A percentile compares a stretch with the other conserved stretches of the same genome.
phyloP scores from a whole-genome alignment of 2,797 vertebrate species.

The Chaenodraco wilsoni region DNA sequence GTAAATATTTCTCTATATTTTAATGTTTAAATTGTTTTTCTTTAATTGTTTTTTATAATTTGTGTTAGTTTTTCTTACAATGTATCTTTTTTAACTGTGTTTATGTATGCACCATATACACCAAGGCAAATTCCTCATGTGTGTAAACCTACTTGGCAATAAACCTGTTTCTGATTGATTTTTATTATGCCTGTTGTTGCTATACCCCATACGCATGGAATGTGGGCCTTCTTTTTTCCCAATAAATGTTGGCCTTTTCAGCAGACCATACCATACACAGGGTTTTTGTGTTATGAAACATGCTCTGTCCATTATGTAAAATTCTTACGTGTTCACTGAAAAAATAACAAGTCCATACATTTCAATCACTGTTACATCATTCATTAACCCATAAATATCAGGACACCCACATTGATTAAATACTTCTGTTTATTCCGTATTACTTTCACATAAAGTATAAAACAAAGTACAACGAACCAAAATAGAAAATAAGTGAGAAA shows the following conservation, averaged over 20 bases:
- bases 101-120: no score
- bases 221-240: neutral
- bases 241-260: neutral
- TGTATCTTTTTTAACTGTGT: no score
- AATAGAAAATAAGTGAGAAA: constrained; percentile 79
- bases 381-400: constrained; percentile 23
- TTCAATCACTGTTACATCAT: neutral
- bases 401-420: constrained; percentile 62
- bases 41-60: no score
- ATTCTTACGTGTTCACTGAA: neutral
- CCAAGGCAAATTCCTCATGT: no score
- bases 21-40: no score
- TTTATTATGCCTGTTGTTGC: no score
- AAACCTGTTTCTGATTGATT: no score
- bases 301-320: neutral
- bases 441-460: constrained; percentile 82
- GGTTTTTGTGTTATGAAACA: neutral
- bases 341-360: neutral
- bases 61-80: no score
- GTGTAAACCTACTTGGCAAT: no score
- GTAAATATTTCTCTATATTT: no score
- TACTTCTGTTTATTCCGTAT: constrained; percentile 79
- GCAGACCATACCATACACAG: neutral
- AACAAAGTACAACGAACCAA: constrained; percentile 83
- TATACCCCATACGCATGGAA: no score